These are phyloP conservation scores for Neocrepidodera transversa DNA, from an alignment of 2,888 invertebrate genomes.

Conservation along the genomic window DNA sequence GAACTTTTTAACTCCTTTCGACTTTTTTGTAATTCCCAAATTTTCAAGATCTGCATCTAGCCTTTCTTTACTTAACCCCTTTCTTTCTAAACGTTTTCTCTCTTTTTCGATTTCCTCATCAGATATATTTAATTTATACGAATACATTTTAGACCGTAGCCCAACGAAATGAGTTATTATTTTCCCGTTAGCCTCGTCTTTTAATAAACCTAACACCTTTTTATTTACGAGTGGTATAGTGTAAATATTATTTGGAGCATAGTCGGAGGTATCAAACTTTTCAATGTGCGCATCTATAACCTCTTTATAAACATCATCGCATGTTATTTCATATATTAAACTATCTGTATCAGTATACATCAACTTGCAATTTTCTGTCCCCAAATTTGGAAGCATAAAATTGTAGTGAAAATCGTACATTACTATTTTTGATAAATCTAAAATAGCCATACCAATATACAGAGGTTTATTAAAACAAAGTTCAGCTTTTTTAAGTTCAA, in stretches of 20 bases:
- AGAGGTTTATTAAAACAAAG: slow-evolving; percentile 36
- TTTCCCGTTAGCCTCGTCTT: slow-evolving; percentile 48
- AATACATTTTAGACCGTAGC: slow-evolving; percentile 45
- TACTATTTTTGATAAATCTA: slow-evolving; percentile 38
- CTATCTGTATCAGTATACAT: slow-evolving; percentile 29
- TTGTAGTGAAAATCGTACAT: slow-evolving; percentile 39
- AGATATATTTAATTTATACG: too few relatives aligned
- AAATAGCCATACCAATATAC: slow-evolving; percentile 36
- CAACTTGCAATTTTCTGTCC: slow-evolving; percentile 28
- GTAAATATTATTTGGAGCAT: not conserved
- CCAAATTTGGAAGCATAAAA: slow-evolving; percentile 29
- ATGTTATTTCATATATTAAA: slow-evolving; percentile 36
- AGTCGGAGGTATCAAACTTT: not conserved
- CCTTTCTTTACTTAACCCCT: too few relatives aligned
- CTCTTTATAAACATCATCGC: not conserved
- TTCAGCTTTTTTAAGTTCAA: slow-evolving; percentile 35
- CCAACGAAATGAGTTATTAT: slow-evolving; percentile 48
- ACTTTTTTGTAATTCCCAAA: slow-evolving; percentile 1
- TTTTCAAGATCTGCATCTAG: too few relatives aligned
- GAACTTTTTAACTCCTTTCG: slow-evolving; percentile 7
- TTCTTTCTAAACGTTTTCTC: too few relatives aligned
- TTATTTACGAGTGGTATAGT: slow-evolving; percentile 12
- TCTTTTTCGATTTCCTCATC: too few relatives aligned
- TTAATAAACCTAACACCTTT: slow-evolving; percentile 46
- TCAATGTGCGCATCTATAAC: not conserved